Base-by-base conservation (phyloP, 2,113 vertebrate genomes). In the Odontophorus gujanensis region DNA sequence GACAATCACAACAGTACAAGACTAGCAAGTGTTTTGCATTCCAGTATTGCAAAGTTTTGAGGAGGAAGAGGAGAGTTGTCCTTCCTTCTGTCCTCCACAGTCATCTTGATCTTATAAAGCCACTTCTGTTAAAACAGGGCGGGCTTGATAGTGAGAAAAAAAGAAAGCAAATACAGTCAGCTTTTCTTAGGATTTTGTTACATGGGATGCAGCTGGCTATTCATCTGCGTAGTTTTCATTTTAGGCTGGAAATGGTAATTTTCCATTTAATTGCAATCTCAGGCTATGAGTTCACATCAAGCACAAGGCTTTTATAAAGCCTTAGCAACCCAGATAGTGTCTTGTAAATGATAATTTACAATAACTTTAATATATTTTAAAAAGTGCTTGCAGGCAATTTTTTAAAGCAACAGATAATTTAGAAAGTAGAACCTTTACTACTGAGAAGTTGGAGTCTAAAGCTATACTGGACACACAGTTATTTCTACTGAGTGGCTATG, bases 131-230 rank as follows among this genome's bases (percentile, higher is more conserved):
- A 21, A 63, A 47, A 65, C 19, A 81, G 53, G 12, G 26, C 83
- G 57, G 86, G 21, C 76, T 93, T 90, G 68, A 73, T 28, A 79
- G 59, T 68, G 45, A 85, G 90, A 45, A 72, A 95, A 95, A 87
- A 82, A 79, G 13, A 91, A 90, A 81, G 55, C 85, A 94, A 95
- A 79, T 68, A 65, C 36, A 76, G 79, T 86, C 51, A 86, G 51
- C n/a, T 85, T 82, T 91, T 65, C 36, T 67, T 76, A 86, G 55
- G 59, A 45, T 88, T 93, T 93, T 85, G 38, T 91, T 96, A 58
- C 51, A 53, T 7, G 45, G 75, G 61, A 87, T 96, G 81, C 88
- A 95, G 66, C 87, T 95, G 73, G 68, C 55, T 72, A 24, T 92
- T 86, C 68, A 91, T 42, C 26, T 77, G 72, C 81, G 30, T 67